Percentiles rank a stretch among this genome's conserved stretches.
Evolutionary conservation across 2,888 invertebrate genomes (phyloP).

Genomic region (Acronicta psi): DNA sequence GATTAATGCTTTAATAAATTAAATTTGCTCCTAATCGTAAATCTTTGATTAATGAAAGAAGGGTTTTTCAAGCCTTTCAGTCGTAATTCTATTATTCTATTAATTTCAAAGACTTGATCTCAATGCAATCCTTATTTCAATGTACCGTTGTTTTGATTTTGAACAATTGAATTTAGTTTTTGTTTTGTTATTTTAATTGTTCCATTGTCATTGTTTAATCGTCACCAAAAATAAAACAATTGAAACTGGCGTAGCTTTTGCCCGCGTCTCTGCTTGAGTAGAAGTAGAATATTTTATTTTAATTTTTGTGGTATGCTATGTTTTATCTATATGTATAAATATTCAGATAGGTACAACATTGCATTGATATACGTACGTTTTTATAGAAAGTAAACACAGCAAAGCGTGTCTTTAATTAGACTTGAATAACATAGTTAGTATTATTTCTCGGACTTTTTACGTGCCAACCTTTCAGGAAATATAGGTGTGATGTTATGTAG

Average conservation of each 20-base stretch:
- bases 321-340: no score
- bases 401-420: no score
- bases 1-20: constrained; percentile 37
- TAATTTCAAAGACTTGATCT: constrained; percentile 39
- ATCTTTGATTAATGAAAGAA: constrained; percentile 33
- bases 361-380: no score
- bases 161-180: constrained; percentile 34
- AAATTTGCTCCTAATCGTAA: constrained; percentile 30
- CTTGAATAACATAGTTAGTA: no score
- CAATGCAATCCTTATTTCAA: constrained; percentile 39
- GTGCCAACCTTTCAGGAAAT: constrained; percentile 29
- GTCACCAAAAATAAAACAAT: constrained; percentile 46
- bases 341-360: no score
- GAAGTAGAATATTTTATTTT: constrained; percentile 7
- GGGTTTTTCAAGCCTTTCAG: constrained; percentile 21
- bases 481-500: constrained; percentile 6
- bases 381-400: no score
- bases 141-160: constrained; percentile 45
- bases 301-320: no score
- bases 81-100: constrained; percentile 31
- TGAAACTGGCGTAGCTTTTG: constrained; percentile 16
- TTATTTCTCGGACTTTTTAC: no score
- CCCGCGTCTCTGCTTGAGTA: constrained; percentile 16
- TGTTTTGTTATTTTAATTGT: constrained; percentile 39
- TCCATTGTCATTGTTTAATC: constrained; percentile 30